phyloP scores from a whole-genome alignment of 2,797 vertebrate species.

The Prionace glauca region DNA sequence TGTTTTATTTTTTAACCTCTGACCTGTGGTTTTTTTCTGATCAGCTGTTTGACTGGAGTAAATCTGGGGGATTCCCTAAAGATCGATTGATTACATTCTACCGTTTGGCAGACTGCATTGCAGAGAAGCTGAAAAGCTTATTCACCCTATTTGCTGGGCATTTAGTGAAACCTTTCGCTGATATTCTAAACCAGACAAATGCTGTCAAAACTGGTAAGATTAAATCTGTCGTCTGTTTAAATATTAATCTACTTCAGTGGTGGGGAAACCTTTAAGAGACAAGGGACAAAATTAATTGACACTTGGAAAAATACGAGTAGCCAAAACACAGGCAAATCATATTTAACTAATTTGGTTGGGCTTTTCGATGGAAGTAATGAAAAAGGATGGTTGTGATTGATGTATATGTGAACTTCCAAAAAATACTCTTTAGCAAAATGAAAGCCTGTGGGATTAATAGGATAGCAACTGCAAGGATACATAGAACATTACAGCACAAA shows the following conservation, averaged over 20 bases:
- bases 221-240: background rate
- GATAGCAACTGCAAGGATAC: background rate
- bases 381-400: background rate
- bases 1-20: background rate
- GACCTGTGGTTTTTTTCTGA: constrained; percentile 32
- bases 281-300: background rate
- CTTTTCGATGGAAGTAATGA: background rate
- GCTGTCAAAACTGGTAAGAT: constrained; percentile 64
- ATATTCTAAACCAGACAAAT: constrained; percentile 69
- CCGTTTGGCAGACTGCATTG: constrained; percentile 68
- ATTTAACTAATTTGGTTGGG: background rate
- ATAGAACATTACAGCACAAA: no score
- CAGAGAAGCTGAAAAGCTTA: constrained; percentile 79
- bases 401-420: background rate
- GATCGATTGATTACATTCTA: constrained; percentile 83
- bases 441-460: background rate
- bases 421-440: background rate
- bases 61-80: constrained; percentile 57
- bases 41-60: constrained; percentile 91
- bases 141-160: constrained; percentile 89
- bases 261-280: background rate
- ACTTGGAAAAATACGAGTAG: background rate
- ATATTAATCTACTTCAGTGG: background rate
- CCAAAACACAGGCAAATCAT: background rate
- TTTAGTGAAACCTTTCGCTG: constrained; percentile 78